These are phyloP conservation scores for Hephaestus fuliginosus DNA, from an alignment of 2,797 vertebrate species.

Conservation along the genomic window DNA sequence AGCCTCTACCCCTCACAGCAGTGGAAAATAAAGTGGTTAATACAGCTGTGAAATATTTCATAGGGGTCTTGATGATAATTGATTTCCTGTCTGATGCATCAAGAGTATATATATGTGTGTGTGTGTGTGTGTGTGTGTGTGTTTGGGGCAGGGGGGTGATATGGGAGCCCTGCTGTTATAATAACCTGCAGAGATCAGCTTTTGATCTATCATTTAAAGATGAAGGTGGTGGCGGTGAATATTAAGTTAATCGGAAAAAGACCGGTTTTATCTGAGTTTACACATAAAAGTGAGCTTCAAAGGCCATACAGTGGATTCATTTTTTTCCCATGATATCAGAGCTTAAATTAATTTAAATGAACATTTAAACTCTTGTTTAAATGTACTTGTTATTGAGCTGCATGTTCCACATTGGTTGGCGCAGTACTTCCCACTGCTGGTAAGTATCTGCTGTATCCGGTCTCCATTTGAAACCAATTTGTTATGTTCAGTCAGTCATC, in stretches of 20 bases:
- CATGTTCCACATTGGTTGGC: not conserved
- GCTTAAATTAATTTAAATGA: not conserved
- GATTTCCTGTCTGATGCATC: slow-evolving; percentile 65
- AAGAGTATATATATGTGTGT: slow-evolving; percentile 27
- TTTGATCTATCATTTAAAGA: slow-evolving; percentile 73
- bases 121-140: not conserved
- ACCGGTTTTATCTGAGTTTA: slow-evolving; percentile 22
- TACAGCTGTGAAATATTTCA: slow-evolving; percentile 64
- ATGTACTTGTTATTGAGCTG: no score
- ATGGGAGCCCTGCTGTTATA: slow-evolving; percentile 31
- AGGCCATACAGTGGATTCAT: slow-evolving; percentile 10
- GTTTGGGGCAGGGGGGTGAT: not conserved
- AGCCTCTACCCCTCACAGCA: slow-evolving; percentile 20
- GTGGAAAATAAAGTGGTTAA: slow-evolving; percentile 53
- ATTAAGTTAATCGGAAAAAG: slow-evolving; percentile 33
- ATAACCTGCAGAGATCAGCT: slow-evolving; percentile 57
- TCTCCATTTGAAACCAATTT: no score
- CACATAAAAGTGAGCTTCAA: slow-evolving; percentile 16
- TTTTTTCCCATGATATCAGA: slow-evolving; percentile 2
- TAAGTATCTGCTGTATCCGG: no score
- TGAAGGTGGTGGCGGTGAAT: slow-evolving; percentile 47
- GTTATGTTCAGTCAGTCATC: no score
- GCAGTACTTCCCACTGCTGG: not conserved
- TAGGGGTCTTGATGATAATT: slow-evolving; percentile 63
- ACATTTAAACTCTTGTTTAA: no score